These are phyloP conservation scores for Drosophila takahashii DNA, from an alignment of 1,140 invertebrate genomes.

Conservation along the genomic window DNA sequence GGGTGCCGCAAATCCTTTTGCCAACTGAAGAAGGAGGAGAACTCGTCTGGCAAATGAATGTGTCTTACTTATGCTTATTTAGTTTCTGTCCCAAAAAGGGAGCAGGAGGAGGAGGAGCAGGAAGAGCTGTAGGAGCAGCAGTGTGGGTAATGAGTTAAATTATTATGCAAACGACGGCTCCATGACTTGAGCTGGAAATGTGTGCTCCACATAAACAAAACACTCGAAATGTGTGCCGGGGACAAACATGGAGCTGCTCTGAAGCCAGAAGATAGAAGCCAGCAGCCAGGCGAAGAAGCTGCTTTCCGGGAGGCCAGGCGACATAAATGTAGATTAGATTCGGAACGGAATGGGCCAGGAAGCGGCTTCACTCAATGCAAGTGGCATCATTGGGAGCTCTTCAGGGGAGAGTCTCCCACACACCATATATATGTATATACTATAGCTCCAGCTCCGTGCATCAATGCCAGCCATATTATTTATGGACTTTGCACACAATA, in stretches of 20 bases:
- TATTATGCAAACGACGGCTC: conserved; percentile 77
- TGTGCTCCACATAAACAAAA: conserved; percentile 62
- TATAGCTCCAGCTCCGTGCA: conserved; percentile 5
- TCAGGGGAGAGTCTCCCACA: not conserved
- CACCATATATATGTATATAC: not conserved
- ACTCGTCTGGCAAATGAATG: conserved; percentile 49
- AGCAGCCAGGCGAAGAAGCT: conserved; percentile 15
- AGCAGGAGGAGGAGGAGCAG: not conserved
- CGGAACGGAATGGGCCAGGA: not conserved
- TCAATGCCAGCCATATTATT: conserved; percentile 58
- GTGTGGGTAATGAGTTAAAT: conserved; percentile 73
- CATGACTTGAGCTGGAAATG: conserved; percentile 53
- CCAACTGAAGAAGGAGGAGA: conserved; percentile 7
- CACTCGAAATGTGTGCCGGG: conserved; percentile 76
- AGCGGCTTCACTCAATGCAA: conserved; percentile 30
- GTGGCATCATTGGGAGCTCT: conserved; percentile 28
- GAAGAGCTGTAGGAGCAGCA: not conserved
- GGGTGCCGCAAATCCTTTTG: conserved; percentile 44
- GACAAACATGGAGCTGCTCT: conserved; percentile 51
- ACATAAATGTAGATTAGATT: conserved; percentile 40
- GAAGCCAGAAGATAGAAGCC: conserved; percentile 17
- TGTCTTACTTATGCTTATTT: conserved; percentile 75
- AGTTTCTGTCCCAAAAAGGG: conserved; percentile 35
- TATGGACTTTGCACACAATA: conserved; percentile 72
- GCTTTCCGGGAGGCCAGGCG: conserved; percentile 7